Evolutionary conservation across 2,888 invertebrate genomes (phyloP), one percentile per base, ranked within the genome.

Genomic region (Agonopterix alstromeriana): DNA sequence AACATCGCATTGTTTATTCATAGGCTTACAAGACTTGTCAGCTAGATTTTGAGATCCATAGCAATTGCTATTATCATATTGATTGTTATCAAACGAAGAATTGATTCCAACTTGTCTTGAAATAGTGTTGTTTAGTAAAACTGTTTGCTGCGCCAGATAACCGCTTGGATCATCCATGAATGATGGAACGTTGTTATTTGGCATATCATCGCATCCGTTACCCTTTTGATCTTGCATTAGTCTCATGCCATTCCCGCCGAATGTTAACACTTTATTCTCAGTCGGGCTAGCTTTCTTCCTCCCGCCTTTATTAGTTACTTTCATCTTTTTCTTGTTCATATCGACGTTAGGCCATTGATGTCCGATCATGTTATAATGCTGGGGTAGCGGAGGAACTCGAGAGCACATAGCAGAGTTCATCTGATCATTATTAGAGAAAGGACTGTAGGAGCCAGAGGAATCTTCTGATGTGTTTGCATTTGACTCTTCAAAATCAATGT

Each of bases 141-240:
- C 95, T 0, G 97, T 97, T 77, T 97, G 97, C 64, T 97, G 97
- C 4, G 96, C 96, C 59, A 97, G 85, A 80, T 96, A 97, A 2
- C 96, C 97, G 65, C 94, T 95, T 0, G 97, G 97, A 78, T 97
- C 97, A 59, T 97, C 97, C 90, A 97, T 93, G 72, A 97, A 97
- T 36, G 96, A 96, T 1, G 95, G 95, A 55, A 92, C 82, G 54
- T 90, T 90, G 55, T 91, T 91, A 58, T 74, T 78, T 35, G 89
- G 76, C 50, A 78, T 69, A 52, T 90, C 79, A 53, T 89, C 89
- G 54, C 84, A 82, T 7, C 80, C 74, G 61, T 87, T 85, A 47
- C 65, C 71, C 74, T 90, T 88, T 8, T 66, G 46, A 45, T 87
- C 85, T 50, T 81, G 77, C 9, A 77, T 51, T 43, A 77, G 58